These are phyloP conservation scores for Andinoacara biseriatus DNA, from an alignment of 2,113 vertebrate species.

Conservation along the genomic window DNA sequence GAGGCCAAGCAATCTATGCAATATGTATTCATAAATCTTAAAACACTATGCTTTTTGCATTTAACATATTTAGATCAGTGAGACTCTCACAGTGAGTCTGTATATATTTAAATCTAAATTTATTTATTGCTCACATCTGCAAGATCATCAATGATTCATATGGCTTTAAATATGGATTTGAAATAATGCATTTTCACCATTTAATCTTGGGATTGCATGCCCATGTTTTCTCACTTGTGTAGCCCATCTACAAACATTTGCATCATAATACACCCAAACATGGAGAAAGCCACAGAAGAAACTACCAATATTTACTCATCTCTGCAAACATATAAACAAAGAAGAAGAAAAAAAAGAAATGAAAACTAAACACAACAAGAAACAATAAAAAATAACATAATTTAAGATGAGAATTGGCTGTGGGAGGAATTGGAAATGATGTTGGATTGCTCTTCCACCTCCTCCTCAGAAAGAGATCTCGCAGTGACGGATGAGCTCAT, in stretches of 20 bases:
- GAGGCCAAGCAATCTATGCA: background rate
- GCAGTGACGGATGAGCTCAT: conserved; percentile 71
- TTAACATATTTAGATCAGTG: background rate
- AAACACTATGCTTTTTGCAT: background rate
- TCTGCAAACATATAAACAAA: conserved; percentile 36
- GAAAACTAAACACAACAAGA: conserved; percentile 32
- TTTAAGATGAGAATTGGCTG: conserved; percentile 28
- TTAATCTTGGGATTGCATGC: conserved; percentile 39
- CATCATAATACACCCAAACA: conserved; percentile 21
- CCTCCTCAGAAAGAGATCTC: conserved; percentile 33
- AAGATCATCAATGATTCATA: conserved; percentile 31
- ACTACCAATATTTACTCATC: conserved; percentile 28
- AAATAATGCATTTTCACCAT: conserved; percentile 29
- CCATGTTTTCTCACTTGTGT: conserved; percentile 45
- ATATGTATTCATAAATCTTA: background rate
- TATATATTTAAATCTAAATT: conserved; percentile 10
- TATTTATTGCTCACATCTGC: conserved; percentile 19
- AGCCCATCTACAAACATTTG: conserved; percentile 38
- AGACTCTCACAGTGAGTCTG: background rate
- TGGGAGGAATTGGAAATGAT: conserved; percentile 48
- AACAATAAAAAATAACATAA: conserved; percentile 28
- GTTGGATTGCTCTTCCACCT: conserved; percentile 51
- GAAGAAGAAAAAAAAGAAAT: background rate
- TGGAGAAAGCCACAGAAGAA: conserved; percentile 2
- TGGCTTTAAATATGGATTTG: conserved; percentile 32